These are phyloP conservation scores for Chelonus insularis DNA, from an alignment of 1,140 invertebrate genomes.

Conservation along the genomic window DNA sequence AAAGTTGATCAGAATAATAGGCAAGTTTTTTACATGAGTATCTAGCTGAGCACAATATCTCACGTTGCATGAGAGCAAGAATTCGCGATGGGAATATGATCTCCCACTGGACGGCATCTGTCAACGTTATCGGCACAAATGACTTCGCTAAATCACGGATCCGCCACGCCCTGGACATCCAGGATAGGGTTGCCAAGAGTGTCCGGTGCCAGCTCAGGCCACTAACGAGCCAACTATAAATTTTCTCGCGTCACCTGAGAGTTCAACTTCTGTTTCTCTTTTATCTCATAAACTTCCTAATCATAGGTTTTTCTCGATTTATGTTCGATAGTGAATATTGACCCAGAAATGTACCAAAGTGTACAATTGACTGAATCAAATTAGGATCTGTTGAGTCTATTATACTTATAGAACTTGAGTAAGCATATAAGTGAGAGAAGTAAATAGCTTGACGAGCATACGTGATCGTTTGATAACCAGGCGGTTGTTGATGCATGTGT, in stretches of 20 bases:
- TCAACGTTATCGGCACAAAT: constrained; percentile 57
- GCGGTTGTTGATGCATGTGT: constrained; percentile 40
- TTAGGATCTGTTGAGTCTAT: not conserved
- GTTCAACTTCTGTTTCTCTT: too few relatives aligned
- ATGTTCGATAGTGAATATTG: too few relatives aligned
- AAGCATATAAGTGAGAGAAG: not conserved
- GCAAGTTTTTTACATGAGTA: too few relatives aligned
- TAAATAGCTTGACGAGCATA: constrained; percentile 10
- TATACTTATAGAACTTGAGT: constrained; percentile 6
- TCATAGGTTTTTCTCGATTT: too few relatives aligned
- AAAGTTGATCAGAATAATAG: too few relatives aligned
- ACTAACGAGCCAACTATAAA: constrained; percentile 54
- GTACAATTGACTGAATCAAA: constrained; percentile 7
- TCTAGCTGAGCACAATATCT: too few relatives aligned
- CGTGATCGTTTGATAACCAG: constrained; percentile 51
- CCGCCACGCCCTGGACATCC: constrained; percentile 55
- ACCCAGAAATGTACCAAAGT: too few relatives aligned
- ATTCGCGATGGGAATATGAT: constrained; percentile 34
- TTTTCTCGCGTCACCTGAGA: constrained; percentile 37
- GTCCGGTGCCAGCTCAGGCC: constrained; percentile 40
- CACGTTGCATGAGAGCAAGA: not conserved
- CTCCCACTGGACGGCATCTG: constrained; percentile 49
- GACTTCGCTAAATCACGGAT: constrained; percentile 57
- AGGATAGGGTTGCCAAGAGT: constrained; percentile 53
- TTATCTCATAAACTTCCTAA: too few relatives aligned